These are phyloP conservation scores for Synanthedon vespiformis DNA, from an alignment of 2,888 invertebrate species.

Conservation along the genomic window DNA sequence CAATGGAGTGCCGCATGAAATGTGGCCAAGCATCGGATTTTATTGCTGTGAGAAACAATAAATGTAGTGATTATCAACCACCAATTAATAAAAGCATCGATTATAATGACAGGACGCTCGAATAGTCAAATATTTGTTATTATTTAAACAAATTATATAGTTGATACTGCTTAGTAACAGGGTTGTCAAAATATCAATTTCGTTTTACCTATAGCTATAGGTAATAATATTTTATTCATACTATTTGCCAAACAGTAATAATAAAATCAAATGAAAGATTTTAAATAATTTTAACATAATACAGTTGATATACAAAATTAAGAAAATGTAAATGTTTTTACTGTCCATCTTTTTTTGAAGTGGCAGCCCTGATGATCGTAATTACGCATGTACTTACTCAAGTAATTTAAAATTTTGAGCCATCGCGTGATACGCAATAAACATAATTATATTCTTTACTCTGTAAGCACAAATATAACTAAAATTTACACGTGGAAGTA, in stretches of 20 bases:
- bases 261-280: no score
- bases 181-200: no score
- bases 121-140: conserved; percentile 32
- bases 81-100: conserved; percentile 41
- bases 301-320: no score
- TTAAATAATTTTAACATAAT: no score
- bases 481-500: background rate
- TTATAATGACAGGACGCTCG: conserved; percentile 28
- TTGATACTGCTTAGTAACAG: conserved; percentile 24
- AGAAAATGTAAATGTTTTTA: no score
- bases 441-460: background rate
- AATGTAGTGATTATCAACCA: conserved; percentile 48
- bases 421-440: background rate
- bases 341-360: no score
- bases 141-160: conserved; percentile 46
- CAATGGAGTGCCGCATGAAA: conserved; percentile 52
- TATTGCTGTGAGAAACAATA: conserved; percentile 65
- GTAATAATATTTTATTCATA: no score
- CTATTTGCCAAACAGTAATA: no score
- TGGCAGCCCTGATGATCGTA: conserved; percentile 4
- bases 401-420: background rate
- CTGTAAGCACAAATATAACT: background rate
- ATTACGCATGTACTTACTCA: conserved; percentile 29
- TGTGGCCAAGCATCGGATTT: conserved; percentile 41
- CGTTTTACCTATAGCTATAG: no score